phyloP scores from a whole-genome alignment of 2,888 invertebrate species.

The Hypsopygia costalis region DNA sequence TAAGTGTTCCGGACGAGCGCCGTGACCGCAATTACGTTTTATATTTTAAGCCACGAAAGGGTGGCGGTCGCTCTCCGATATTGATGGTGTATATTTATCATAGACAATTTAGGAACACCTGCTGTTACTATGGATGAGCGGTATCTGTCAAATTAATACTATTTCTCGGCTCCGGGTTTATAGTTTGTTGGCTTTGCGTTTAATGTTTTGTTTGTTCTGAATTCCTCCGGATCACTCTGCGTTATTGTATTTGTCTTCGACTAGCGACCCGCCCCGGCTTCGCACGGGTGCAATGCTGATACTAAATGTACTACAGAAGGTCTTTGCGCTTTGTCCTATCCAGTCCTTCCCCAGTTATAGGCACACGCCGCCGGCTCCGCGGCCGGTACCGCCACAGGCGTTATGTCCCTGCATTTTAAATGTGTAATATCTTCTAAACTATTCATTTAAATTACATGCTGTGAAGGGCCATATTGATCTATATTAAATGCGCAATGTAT shows the following conservation, averaged over 20 bases:
- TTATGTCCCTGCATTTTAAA: no score
- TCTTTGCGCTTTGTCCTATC: no score
- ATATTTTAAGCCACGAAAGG: slow-evolving; percentile 46
- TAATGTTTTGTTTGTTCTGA: slow-evolving; percentile 48
- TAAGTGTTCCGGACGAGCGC: slow-evolving; percentile 24
- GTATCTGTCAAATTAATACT: slow-evolving; percentile 63
- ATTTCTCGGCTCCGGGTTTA: slow-evolving; percentile 24
- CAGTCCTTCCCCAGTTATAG: no score
- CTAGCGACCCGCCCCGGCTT: not conserved
- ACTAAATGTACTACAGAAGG: no score
- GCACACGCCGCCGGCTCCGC: no score
- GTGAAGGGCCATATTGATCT: no score
- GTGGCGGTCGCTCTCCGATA: slow-evolving; percentile 46
- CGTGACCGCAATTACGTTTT: slow-evolving; percentile 58
- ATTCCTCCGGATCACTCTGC: slow-evolving; percentile 13
- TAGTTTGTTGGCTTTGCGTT: slow-evolving; percentile 36
- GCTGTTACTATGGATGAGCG: slow-evolving; percentile 61
- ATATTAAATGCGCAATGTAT: no score
- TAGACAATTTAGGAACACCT: slow-evolving; percentile 71
- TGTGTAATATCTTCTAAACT: no score
- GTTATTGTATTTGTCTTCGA: no score
- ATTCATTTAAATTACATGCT: no score
- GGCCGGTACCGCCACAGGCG: no score
- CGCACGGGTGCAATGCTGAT: no score
- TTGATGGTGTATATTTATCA: slow-evolving; percentile 74